Conservation (phyloP, 2,888 invertebrate species). For the Drosophila robusta region DNA sequence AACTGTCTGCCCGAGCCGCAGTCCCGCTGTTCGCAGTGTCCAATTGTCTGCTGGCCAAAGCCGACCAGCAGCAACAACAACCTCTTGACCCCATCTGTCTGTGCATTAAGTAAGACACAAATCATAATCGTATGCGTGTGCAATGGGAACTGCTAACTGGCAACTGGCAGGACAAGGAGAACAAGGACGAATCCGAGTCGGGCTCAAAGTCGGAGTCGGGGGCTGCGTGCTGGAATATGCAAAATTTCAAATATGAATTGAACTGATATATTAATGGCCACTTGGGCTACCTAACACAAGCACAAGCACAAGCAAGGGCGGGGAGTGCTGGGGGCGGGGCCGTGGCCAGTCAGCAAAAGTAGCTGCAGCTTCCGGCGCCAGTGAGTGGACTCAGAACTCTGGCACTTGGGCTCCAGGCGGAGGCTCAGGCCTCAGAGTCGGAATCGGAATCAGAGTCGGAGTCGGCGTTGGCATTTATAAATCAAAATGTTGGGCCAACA, state of each 20-base stretch:
- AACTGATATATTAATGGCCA: constrained; percentile 84
- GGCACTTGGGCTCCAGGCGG: constrained; percentile 16
- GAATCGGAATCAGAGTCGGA: constrained; percentile 19
- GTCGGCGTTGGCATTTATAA: constrained; percentile 76
- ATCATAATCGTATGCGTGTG: constrained; percentile 77
- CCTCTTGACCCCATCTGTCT: constrained; percentile 64
- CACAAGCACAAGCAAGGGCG: background rate
- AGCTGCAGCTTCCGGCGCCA: constrained; percentile 65
- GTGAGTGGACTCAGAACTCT: constrained; percentile 15
- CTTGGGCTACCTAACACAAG: constrained; percentile 62
- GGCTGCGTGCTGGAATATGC: constrained; percentile 67
- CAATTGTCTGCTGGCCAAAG: constrained; percentile 22
- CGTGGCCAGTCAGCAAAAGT: constrained; percentile 71
- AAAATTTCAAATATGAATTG: constrained; percentile 83
- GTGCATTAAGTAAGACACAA: constrained; percentile 83
- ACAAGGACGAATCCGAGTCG: constrained; percentile 11
- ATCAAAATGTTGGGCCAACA: constrained; percentile 82
- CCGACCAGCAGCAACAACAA: constrained; percentile 27
- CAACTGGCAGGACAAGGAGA: constrained; percentile 20
- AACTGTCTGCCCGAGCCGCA: constrained; percentile 5
- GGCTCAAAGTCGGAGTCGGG: constrained; percentile 27
- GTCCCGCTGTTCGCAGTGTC: background rate
- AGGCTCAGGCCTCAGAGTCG: constrained; percentile 11
- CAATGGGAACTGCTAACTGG: constrained; percentile 34
- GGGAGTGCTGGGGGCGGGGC: background rate